Base-by-base conservation (phyloP, 1,140 invertebrate genomes). In the Sipha flava region DNA sequence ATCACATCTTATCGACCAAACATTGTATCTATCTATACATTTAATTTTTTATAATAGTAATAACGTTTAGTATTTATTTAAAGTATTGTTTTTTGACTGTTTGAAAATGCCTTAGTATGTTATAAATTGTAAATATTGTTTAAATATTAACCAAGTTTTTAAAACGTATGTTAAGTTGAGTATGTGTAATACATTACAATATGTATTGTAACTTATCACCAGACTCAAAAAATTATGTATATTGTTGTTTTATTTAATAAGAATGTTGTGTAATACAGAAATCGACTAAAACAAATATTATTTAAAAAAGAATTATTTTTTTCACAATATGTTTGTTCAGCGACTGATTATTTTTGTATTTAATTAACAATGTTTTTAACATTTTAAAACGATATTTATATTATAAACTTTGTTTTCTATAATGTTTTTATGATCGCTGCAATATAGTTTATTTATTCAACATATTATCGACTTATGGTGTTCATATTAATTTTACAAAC, bases 321-420 rank as follows among this genome's bases (percentile, higher is more conserved):
- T 43, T 66, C 43, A 23, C 62, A 40, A 66, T 66, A 40, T 14
- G 21, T 66, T 66, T 66, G 62, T 66, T 21, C 21, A 40, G 34
- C 5, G 62, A 66, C 62, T 66, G 62, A 66, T 66, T 64, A 64
- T 64, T 66, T 66, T 66, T 66, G 62, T 66, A 66, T 12, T n/a
- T 66, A 66, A 66, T 66, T 66, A 66, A 66, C 62, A 43, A 43
- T 23, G 37, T 23, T 21, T 66, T 66, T 40, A 40, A 34, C 18
- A 16, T 26, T 66, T 66, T 66, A 16, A 43, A 66, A 34, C 37
- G 12, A 26, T 43, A 66, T 40, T 23, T 23, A 66, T 66, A 23
- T 29, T 66, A 21, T 66, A 40, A 21, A 66, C 21, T 40, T 62
- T 40, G 21, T 43, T 66, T 40, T 66, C 21, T 66, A 26, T 40